Percentiles rank a stretch among this genome's conserved stretches.
These are phyloP conservation scores for Gallinago jamesoni DNA, from an alignment of 2,113 vertebrate species.

Conservation along the genomic window DNA sequence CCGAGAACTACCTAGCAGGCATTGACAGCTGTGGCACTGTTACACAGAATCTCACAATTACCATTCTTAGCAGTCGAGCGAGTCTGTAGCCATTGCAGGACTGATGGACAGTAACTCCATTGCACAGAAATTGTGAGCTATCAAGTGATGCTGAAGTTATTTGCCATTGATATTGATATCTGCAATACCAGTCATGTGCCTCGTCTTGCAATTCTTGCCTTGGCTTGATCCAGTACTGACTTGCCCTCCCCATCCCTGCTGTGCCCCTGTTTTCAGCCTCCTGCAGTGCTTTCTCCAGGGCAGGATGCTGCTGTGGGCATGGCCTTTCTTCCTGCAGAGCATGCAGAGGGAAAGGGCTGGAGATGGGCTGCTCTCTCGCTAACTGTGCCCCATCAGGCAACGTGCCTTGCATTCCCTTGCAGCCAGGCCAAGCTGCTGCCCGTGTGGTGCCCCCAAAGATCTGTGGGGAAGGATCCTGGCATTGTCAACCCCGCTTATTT, in stretches of 20 bases:
- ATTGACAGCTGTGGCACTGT: background rate
- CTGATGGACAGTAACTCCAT: background rate
- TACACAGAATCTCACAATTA: background rate
- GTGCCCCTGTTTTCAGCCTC: background rate
- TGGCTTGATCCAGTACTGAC: background rate
- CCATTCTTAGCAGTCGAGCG: background rate
- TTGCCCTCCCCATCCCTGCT: background rate
- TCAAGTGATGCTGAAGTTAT: background rate
- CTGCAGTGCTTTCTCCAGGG: background rate
- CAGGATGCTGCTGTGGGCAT: background rate
- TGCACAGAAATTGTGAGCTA: background rate
- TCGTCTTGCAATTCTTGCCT: background rate
- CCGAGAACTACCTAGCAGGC: background rate
- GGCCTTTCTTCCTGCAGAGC: background rate
- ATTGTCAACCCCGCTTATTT: background rate
- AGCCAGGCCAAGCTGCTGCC: background rate
- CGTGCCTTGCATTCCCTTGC: background rate
- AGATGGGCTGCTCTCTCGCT: background rate
- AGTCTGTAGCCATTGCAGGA: background rate
- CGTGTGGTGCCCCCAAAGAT: background rate
- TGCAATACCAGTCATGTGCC: background rate
- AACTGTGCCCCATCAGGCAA: background rate
- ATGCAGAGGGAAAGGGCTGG: background rate
- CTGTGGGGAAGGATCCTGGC: background rate
- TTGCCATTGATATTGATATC: background rate